Conservation (phyloP, 1,140 invertebrate genomes). For the Homarus americanus region DNA sequence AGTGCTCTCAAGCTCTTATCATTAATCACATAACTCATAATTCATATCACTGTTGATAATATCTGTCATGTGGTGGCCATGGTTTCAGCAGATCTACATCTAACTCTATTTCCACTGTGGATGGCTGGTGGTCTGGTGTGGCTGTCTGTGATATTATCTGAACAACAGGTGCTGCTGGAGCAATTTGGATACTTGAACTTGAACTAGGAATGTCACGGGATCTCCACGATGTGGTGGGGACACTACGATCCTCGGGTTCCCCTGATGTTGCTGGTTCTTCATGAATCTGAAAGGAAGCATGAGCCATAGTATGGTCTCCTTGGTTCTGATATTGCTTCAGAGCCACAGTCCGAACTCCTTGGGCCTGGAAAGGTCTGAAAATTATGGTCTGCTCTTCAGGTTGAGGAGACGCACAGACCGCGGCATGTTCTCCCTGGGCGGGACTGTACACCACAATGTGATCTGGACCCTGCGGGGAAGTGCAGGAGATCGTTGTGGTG, state of each 20-base stretch:
- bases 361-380: constrained; percentile 66
- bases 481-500: constrained; percentile 11
- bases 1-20: background rate
- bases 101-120: constrained; percentile 63
- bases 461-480: constrained; percentile 43
- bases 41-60: constrained; percentile 59
- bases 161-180: constrained; percentile 46
- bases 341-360: constrained; percentile 66
- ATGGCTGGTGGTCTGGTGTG: constrained; percentile 56
- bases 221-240: constrained; percentile 41
- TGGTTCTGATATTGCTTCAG: constrained; percentile 60
- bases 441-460: constrained; percentile 60
- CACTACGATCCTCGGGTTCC: constrained; percentile 19
- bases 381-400: constrained; percentile 60
- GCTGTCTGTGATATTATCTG: constrained; percentile 60
- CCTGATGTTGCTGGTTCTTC: constrained; percentile 3
- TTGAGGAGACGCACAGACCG: constrained; percentile 61
- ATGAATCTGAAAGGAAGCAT: constrained; percentile 48
- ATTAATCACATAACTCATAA: background rate
- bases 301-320: constrained; percentile 27
- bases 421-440: constrained; percentile 42
- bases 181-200: constrained; percentile 40
- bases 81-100: constrained; percentile 59
- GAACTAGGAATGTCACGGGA: constrained; percentile 35
- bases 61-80: constrained; percentile 57